Base-by-base conservation (phyloP, 1,140 invertebrate genomes). In the Bombus difficillimus region DNA sequence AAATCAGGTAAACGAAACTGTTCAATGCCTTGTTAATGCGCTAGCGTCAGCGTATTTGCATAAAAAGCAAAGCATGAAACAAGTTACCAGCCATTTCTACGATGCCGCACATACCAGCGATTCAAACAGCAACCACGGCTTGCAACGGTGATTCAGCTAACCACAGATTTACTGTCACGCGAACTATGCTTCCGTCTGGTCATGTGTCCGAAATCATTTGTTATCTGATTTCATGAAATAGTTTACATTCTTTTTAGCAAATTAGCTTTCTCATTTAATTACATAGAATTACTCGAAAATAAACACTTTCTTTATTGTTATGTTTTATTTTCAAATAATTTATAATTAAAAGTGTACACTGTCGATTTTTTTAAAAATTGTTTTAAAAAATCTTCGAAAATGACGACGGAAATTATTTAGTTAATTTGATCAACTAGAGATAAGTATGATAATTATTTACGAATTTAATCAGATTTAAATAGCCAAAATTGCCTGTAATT, bases 111-210 rank as follows among this genome's bases (percentile, higher is more conserved):
- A 85, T 87, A 71, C 76, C 82, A 71, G 69, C 83, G 81, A 90
- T 90, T 83, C 75, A 90, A 90, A 88, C 81, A 34, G 86, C 76
- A 69, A 85, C 80, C 82, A 76, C 80, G 75, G 80, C 71, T 81
- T 86, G 82, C 76, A 81, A 84, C 83, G 76, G 80, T 81, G 88
- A 90, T 90, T 88, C 86, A 78, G 77, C 72, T 83, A 64, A 88
- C 86, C 83, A 25, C 86, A 86, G 86, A 90, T 90, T 90, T 90
- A 90, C 86, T 83, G 86, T 83, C 88, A 82, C 88, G 62, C 81
- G 69, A 80, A 79, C 79, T 53, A 82, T 69, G 78, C 72, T 84
- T 88, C 74, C 75, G 64, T 77, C 64, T 41, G 41, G 69, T 72
- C 41, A 53, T 85, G 53, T 84, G 53, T 78, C 53, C 75, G 12